A percentile compares a stretch with the other conserved stretches of the same genome.
Conservation (phyloP, 2,113 vertebrate species). For the Amblyornis subalaris region DNA sequence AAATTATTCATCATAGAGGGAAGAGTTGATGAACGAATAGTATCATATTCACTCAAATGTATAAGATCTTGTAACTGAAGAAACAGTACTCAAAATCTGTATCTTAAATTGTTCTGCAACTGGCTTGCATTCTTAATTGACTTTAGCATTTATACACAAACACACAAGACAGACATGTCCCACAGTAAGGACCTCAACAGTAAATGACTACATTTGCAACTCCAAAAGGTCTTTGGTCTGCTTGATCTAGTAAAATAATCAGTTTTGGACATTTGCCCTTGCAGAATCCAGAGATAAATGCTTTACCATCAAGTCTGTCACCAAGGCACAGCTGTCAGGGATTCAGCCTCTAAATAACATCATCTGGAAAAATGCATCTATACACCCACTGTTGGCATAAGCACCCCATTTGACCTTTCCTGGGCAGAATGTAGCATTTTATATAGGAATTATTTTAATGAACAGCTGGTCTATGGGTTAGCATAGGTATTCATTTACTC, state of each 20-base stretch:
- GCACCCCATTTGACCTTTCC: not conserved
- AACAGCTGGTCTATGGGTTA: not conserved
- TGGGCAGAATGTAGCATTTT: not conserved
- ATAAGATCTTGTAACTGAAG: not conserved
- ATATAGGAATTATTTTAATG: not conserved
- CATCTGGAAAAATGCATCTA: not conserved
- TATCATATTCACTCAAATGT: not conserved
- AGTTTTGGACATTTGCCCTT: not conserved
- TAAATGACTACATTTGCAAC: not conserved
- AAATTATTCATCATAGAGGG: not conserved
- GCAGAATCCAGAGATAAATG: conserved; percentile 25
- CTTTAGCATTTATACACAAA: not conserved
- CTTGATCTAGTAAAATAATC: conserved; percentile 10
- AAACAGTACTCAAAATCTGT: not conserved
- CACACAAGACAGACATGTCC: fast-evolving
- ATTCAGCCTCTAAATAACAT: not conserved
- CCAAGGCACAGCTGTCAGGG: not conserved
- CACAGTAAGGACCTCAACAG: not conserved
- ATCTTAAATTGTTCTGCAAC: not conserved
- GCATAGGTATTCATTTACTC: not conserved
- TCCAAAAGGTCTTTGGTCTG: not conserved
- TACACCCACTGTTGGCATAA: not conserved
- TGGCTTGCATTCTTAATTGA: not conserved
- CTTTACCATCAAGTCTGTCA: not conserved
- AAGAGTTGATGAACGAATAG: not conserved